phyloP scores from a whole-genome alignment of 2,113 vertebrate genomes.

The Felis chaus region DNA sequence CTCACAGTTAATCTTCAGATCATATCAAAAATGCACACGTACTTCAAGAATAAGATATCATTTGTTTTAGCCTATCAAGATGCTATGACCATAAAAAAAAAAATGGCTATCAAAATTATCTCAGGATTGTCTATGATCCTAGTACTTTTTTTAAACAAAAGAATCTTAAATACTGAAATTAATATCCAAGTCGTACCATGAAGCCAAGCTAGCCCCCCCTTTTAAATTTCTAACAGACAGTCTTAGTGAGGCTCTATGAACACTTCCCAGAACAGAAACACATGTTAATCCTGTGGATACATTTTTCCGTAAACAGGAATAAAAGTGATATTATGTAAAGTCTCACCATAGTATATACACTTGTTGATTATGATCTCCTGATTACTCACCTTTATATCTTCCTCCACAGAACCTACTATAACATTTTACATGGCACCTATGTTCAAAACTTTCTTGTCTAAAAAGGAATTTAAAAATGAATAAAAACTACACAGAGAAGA shows the following conservation, averaged over 20 bases:
- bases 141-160: not conserved
- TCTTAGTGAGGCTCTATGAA: not conserved
- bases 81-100: not conserved
- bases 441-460: not conserved
- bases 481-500: not conserved
- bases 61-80: constrained; percentile 31
- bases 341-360: not conserved
- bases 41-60: constrained; percentile 1
- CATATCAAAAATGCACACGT: not conserved
- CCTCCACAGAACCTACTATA: not conserved
- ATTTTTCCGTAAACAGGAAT: constrained; percentile 15
- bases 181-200: not conserved
- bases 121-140: not conserved
- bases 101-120: not conserved
- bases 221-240: not conserved
- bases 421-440: not conserved
- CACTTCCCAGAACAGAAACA: not conserved
- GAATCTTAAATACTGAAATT: not conserved
- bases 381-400: not conserved
- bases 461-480: not conserved
- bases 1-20: not conserved
- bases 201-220: not conserved
- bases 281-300: not conserved
- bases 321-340: not conserved
- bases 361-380: not conserved